These are phyloP conservation scores for Caenorhabditis japonica DNA, from an alignment of 2,888 invertebrate species.

Conservation along the genomic window DNA sequence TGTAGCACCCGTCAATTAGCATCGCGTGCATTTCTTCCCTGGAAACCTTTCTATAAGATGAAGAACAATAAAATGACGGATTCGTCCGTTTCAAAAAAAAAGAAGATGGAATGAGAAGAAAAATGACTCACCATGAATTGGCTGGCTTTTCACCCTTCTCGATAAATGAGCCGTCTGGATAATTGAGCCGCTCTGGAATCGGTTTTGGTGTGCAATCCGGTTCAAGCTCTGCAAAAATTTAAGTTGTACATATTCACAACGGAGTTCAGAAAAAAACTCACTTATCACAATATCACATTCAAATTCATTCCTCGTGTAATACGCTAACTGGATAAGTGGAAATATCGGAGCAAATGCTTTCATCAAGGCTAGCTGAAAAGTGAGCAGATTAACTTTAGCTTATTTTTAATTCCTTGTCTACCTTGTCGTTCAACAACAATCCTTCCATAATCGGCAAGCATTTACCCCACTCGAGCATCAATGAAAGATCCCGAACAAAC, in stretches of 20 bases:
- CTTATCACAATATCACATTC: conserved; percentile 48
- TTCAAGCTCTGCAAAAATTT: conserved; percentile 56
- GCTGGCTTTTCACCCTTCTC: conserved; percentile 52
- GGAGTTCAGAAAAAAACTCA: conserved; percentile 6
- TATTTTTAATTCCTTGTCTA: conserved; percentile 5
- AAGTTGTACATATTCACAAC: not conserved
- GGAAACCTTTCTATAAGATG: conserved; percentile 26
- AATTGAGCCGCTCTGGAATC: conserved; percentile 59
- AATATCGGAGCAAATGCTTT: conserved; percentile 65
- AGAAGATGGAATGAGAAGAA: not conserved
- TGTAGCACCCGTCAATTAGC: conserved; percentile 65
- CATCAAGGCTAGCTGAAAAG: conserved; percentile 66
- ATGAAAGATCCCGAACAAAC: conserved; percentile 66
- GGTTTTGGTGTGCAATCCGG: conserved; percentile 54
- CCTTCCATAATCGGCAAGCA: conserved; percentile 58
- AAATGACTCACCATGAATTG: conserved; percentile 38
- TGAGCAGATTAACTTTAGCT: not conserved
- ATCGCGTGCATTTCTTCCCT: conserved; percentile 66
- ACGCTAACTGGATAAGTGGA: conserved; percentile 65
- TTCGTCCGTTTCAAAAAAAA: too few species aligned
- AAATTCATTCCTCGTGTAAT: conserved; percentile 58
- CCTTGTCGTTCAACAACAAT: conserved; percentile 64
- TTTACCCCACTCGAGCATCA: conserved; percentile 71
- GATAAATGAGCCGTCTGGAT: conserved; percentile 68
- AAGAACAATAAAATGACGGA: too few species aligned